Base-by-base conservation (phyloP, 2,888 invertebrate genomes). In the Pediacus dermestoides region DNA sequence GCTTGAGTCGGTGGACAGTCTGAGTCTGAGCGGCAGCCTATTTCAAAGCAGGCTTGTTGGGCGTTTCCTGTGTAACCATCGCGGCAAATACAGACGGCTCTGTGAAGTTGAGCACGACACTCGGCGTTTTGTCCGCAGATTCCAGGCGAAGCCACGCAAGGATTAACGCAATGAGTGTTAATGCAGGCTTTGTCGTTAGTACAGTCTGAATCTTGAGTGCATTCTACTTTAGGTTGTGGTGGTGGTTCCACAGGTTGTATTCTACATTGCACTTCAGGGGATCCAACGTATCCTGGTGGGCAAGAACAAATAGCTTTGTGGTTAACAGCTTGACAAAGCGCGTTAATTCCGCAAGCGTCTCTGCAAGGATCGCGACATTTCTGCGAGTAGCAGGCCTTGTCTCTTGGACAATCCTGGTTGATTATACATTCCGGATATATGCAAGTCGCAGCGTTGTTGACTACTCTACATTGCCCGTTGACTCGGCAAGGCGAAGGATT, bases 31-130 rank as follows among this genome's bases (percentile, higher is more conserved):
- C 87, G 81, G 59, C 93, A 93, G 54, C 92, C 89, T 52, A 88
- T 80, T 61, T 85, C 80, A 56, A 82, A 80, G 58, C 89, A 90
- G 54, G 82, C 78, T 37, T 77, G 76, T 56, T 87, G 81, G 9
- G 88, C 86, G 61, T 89, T 87, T 60, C 92, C 93, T 47, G 87
- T 86, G 59, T 80, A 88, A 18, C 88, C 85, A 51, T 86, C 83
- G 50, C 81, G 74, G 60, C 92, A 92, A 2, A 83, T 80, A 62
- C 92, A 93, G 13, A 85, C 75, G 4, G 89, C 86, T 55, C 89
- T 75, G 58, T 91, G 91, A 42, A 82, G 72, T 67, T 83, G 82
- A 1, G 85, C 83, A 41, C 83, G 74, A 57, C 90, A 91, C 38
- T 82, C 81, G 1, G 89, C 83, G 60, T 88, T 88, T 34, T 75